These are phyloP conservation scores for Hippocampus kuda DNA, from an alignment of 2,797 vertebrate species.

Conservation along the genomic window DNA sequence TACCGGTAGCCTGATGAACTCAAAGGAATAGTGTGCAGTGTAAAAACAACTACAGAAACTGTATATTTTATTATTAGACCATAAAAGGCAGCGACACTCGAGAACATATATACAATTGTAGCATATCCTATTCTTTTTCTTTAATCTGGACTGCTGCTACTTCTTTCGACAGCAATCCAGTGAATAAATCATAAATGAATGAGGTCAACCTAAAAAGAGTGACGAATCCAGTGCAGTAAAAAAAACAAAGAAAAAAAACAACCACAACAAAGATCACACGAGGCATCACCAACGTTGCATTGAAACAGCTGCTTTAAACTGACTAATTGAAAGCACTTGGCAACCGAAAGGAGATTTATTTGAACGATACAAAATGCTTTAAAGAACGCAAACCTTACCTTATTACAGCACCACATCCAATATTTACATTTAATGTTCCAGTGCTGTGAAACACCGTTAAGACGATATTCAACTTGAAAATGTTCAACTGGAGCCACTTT, in stretches of 20 bases:
- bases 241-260: not conserved
- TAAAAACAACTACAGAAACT: not conserved
- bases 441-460: not conserved
- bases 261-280: no score
- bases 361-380: not conserved
- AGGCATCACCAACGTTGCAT: not conserved
- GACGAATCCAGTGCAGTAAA: not conserved
- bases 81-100: not conserved
- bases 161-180: not conserved
- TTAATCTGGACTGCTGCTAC: not conserved
- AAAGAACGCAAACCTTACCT: not conserved
- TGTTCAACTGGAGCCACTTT: not conserved
- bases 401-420: not conserved
- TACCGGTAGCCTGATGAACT: no score
- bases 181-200: not conserved
- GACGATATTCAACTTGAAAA: not conserved
- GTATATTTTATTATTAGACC: slow-evolving; percentile 6
- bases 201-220: not conserved
- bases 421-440: not conserved
- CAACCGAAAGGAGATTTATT: not conserved
- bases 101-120: not conserved
- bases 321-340: not conserved
- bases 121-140: not conserved
- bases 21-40: not conserved
- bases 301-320: not conserved